Evolutionary conservation across 2,113 vertebrate genomes (phyloP).

Genomic region (Coptodon bakossiorum): DNA sequence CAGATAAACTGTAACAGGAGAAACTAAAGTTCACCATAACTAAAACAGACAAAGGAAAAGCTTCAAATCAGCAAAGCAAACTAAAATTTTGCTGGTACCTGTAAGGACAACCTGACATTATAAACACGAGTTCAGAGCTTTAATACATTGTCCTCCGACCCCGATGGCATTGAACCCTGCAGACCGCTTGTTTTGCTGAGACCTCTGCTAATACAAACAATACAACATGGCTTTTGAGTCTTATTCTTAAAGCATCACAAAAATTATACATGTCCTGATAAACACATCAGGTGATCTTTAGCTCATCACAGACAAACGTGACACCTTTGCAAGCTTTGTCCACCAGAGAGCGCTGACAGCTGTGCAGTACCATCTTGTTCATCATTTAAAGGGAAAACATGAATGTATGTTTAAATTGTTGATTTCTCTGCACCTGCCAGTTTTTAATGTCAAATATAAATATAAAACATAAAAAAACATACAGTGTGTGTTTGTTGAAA

Average conservation of each 20-base stretch:
- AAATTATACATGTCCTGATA: neutral
- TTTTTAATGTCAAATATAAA: neutral
- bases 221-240: neutral
- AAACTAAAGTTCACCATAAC: neutral
- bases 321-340: neutral
- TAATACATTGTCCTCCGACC: neutral
- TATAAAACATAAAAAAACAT: neutral
- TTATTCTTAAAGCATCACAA: neutral
- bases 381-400: neutral
- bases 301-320: neutral
- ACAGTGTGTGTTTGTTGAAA: neutral
- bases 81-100: neutral
- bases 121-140: neutral
- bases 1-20: neutral
- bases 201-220: neutral
- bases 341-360: neutral
- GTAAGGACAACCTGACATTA: neutral
- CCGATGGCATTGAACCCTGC: neutral
- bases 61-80: neutral
- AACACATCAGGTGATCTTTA: neutral
- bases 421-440: neutral
- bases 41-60: neutral
- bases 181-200: neutral
- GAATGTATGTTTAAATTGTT: neutral
- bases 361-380: neutral